Base-by-base conservation (phyloP, 2,888 invertebrate genomes). In the Polyploca ridens region DNA sequence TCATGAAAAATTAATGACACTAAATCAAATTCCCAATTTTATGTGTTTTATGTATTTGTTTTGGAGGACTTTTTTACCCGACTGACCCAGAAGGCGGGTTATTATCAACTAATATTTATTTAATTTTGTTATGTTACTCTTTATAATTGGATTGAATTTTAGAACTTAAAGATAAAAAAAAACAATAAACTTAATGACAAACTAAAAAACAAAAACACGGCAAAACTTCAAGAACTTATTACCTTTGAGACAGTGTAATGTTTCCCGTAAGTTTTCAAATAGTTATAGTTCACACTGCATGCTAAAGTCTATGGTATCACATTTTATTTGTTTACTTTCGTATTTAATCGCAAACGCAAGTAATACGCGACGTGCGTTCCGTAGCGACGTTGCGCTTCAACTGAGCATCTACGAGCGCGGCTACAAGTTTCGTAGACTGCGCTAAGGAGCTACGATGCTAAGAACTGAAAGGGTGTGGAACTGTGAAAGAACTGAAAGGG, bases 321-420 rank as follows among this genome's bases (percentile, higher is more conserved):
- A 79, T 80, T 75, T 74, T 74, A 79, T 78, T 82, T 80, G 78
- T 83, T 82, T 78, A 84, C 82, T 80, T 79, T 80, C 83, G 82
- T 80, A 66, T 64, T 64, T 46, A 66, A 61, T 61, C 57, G 62
- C 54, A 69, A 73, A 46, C 64, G 66, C 67, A 65, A 65, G 66
- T 69, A 62, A 65, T 41, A 70, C 71, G 70, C 67, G 69, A 70
- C 86, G 82, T 81, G 75, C 77, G 72, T 70, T 69, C 67, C 19
- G 73, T 67, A 66, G 69, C 76, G 75, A 64, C 65, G 78, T 70
- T 77, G 76, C 83, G 82, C 76, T 74, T 66, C 72, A 65, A 87
- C 87, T 87, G 85, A 68, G 54, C 16, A 69, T 65, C 66, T n/a
- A n/a, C n/a, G n/a, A n/a, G n/a, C n/a, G 65, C 69, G 62, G 69